Evolutionary conservation across 2,113 vertebrate genomes (phyloP).

Genomic region (Scortum barcoo): DNA sequence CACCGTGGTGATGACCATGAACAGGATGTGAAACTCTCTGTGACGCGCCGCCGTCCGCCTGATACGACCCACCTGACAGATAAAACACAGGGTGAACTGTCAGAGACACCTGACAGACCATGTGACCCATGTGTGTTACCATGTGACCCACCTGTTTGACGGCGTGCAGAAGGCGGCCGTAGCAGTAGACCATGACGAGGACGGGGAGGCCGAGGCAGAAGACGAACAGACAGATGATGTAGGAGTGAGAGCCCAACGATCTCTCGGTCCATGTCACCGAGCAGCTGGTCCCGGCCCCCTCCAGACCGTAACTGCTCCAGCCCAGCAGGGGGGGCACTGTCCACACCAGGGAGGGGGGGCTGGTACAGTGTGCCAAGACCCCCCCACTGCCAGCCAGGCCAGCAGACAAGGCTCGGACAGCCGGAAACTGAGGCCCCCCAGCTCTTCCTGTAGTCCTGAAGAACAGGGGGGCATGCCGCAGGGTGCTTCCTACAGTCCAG

Average conservation of each 20-base stretch:
- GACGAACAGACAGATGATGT: constrained; percentile 86
- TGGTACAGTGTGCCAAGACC: constrained; percentile 85
- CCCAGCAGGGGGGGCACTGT: constrained; percentile 85
- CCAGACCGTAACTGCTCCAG: constrained; percentile 86
- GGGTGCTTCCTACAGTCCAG: constrained; percentile 74
- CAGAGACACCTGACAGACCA: too few relatives aligned
- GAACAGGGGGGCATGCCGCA: too few relatives aligned
- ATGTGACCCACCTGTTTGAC: constrained; percentile 73
- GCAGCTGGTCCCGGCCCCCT: constrained; percentile 85
- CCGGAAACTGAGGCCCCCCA: too few relatives aligned
- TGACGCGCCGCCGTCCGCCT: constrained; percentile 78
- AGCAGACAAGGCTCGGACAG: too few relatives aligned
- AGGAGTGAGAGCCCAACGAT: constrained; percentile 76
- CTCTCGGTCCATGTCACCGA: constrained; percentile 83
- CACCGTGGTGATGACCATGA: constrained; percentile 84
- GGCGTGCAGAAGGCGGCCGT: constrained; percentile 79
- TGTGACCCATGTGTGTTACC: too few relatives aligned
- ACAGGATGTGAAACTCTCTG: constrained; percentile 84
- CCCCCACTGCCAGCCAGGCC: constrained; percentile 79
- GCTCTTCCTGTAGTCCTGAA: too few relatives aligned
- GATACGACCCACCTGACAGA: constrained; percentile 79
- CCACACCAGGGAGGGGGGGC: constrained; percentile 85
- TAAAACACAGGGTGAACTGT: too few relatives aligned
- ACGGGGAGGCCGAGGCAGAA: constrained; percentile 85
- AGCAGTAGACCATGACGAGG: constrained; percentile 84